Percentiles rank a stretch among this genome's conserved stretches.
Evolutionary conservation across 2,888 invertebrate genomes (phyloP).

Genomic region (Glaucopsyche alexis): DNA sequence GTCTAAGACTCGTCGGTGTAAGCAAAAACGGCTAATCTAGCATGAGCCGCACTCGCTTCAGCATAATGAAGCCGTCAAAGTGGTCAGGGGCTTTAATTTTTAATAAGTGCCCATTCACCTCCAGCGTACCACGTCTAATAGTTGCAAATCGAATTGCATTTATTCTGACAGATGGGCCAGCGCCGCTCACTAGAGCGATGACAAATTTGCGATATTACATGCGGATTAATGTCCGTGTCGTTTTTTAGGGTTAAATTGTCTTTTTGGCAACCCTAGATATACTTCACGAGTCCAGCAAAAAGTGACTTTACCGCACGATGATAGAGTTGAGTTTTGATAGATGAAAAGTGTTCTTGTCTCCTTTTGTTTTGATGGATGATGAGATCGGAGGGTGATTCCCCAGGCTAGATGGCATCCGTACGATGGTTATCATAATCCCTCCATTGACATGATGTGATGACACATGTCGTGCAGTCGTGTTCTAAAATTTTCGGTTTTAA

Average conservation of each 20-base stretch:
- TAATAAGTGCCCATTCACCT: conserved; percentile 48
- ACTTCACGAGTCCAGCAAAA: conserved; percentile 36
- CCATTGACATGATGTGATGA: conserved; percentile 80
- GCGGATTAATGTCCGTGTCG: conserved; percentile 77
- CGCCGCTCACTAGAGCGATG: conserved; percentile 64
- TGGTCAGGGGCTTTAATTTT: conserved; percentile 35
- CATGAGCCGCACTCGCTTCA: conserved; percentile 1
- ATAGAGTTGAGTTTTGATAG: conserved; percentile 45
- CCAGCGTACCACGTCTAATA: conserved; percentile 58
- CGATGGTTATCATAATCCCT: conserved; percentile 80
- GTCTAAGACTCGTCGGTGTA: conserved; percentile 17
- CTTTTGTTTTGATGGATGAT: conserved; percentile 51
- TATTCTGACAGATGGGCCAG: conserved; percentile 67
- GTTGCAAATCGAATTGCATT: conserved; percentile 68
- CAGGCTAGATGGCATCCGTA: conserved; percentile 73
- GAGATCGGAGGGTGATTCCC: conserved; percentile 78
- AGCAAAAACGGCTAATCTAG: conserved; percentile 21
- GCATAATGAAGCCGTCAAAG: conserved; percentile 25
- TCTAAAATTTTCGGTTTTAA: conserved; percentile 70
- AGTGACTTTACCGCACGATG: conserved; percentile 38
- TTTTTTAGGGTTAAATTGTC: conserved; percentile 81
- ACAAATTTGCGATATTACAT: conserved; percentile 80
- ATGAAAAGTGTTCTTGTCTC: conserved; percentile 43
- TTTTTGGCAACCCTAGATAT: conserved; percentile 65
- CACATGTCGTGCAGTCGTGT: conserved; percentile 76